Conservation (phyloP, 2,888 invertebrate genomes). For the Athripsodes cinereus region DNA sequence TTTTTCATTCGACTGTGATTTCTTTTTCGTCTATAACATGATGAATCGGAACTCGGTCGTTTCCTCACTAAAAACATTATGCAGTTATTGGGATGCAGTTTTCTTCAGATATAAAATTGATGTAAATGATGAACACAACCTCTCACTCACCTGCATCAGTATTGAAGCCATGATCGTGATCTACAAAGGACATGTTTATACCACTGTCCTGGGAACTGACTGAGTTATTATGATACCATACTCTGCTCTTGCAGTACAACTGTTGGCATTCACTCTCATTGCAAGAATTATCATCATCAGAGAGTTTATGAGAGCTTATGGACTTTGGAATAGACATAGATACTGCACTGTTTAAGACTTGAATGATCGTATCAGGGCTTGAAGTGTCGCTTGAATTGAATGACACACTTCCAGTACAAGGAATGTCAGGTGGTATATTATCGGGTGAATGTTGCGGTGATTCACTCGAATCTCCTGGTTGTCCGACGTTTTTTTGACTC, state of each 20-base stretch:
- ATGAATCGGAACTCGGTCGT: constrained; percentile 41
- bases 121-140: not conserved
- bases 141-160: constrained; percentile 30
- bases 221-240: constrained; percentile 61
- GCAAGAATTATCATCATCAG: constrained; percentile 52
- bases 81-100: not conserved
- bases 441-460: constrained; percentile 45
- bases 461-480: constrained; percentile 34
- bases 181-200: constrained; percentile 67
- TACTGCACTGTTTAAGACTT: constrained; percentile 40
- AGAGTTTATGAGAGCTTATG: constrained; percentile 50
- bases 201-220: constrained; percentile 74
- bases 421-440: constrained; percentile 43
- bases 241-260: constrained; percentile 46
- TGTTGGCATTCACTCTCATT: constrained; percentile 45
- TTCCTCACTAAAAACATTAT: constrained; percentile 34
- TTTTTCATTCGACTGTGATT: constrained; percentile 39
- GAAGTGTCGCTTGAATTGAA: constrained; percentile 51
- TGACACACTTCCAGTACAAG: constrained; percentile 41
- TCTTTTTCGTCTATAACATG: constrained; percentile 39
- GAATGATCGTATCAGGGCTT: constrained; percentile 49
- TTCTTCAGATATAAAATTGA: not conserved
- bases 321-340: constrained; percentile 47
- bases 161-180: constrained; percentile 52
- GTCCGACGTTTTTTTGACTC: constrained; percentile 20